Evolutionary conservation across 2,888 invertebrate genomes (phyloP).

Genomic region (Coremacera marginata): DNA sequence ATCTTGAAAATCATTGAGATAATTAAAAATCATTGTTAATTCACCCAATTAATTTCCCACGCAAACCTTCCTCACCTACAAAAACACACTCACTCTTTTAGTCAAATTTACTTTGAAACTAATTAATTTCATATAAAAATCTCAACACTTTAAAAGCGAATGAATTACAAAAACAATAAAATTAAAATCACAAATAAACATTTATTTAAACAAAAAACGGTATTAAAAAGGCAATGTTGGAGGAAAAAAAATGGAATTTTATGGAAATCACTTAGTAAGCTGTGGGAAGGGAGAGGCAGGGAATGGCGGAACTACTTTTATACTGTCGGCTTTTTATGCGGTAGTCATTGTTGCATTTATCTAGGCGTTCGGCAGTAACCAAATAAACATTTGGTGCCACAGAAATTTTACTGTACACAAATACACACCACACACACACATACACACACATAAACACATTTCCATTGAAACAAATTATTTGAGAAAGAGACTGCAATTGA

Average conservation of each 20-base stretch:
- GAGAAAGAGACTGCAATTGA: too few species aligned
- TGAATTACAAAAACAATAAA: constrained; percentile 41
- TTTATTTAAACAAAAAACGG: not conserved
- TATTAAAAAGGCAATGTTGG: not conserved
- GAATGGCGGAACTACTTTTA: not conserved
- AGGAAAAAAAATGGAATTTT: not conserved
- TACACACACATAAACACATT: too few species aligned
- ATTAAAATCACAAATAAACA: constrained; percentile 32
- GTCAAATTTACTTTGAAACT: not conserved
- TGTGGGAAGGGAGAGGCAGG: not conserved
- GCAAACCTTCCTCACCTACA: too few species aligned
- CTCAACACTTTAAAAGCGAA: not conserved
- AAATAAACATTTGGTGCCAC: constrained; percentile 41
- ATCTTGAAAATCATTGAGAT: too few species aligned
- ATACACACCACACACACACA: too few species aligned
- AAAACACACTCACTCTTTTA: not conserved
- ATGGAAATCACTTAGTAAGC: not conserved
- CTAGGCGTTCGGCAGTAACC: constrained; percentile 40
- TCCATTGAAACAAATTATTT: too few species aligned
- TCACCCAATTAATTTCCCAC: too few species aligned
- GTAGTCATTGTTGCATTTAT: not conserved
- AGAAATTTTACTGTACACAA: constrained; percentile 52
- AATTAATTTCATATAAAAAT: constrained; percentile 21
- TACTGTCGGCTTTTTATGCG: not conserved
- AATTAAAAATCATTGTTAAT: too few species aligned